Conservation (phyloP, 2,888 invertebrate species). For the Epinotia bilunana region DNA sequence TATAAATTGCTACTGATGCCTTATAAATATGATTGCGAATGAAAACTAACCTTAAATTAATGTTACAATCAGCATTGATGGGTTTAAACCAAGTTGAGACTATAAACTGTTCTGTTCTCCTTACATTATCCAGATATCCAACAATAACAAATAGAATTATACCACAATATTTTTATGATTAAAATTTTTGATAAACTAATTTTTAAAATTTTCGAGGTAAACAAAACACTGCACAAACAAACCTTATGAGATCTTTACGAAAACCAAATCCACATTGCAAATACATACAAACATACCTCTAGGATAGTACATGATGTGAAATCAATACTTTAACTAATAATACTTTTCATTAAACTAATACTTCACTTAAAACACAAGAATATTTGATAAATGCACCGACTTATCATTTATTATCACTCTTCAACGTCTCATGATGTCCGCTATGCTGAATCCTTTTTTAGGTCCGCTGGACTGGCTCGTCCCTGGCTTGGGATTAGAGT, state of each 20-base stretch:
- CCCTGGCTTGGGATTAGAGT: constrained; percentile 77
- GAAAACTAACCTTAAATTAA: constrained; percentile 52
- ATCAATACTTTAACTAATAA: constrained; percentile 74
- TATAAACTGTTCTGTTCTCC: constrained; percentile 57
- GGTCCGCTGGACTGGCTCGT: constrained; percentile 86
- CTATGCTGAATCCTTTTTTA: constrained; percentile 95
- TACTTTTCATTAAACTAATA: constrained; percentile 69
- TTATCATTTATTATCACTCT: constrained; percentile 43
- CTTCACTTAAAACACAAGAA: constrained; percentile 54
- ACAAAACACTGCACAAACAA: constrained; percentile 85
- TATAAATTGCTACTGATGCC: constrained; percentile 53
- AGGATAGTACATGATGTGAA: constrained; percentile 65
- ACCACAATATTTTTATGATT: constrained; percentile 38
- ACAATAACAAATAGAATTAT: constrained; percentile 57
- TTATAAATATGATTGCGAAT: constrained; percentile 48
- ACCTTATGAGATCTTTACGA: constrained; percentile 84
- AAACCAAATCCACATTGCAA: constrained; percentile 81
- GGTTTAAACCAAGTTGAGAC: constrained; percentile 58
- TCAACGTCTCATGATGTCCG: constrained; percentile 95
- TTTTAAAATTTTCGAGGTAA: constrained; percentile 83
- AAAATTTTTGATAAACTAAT: constrained; percentile 56
- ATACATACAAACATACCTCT: constrained; percentile 77
- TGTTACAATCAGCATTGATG: constrained; percentile 60
- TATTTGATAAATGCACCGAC: constrained; percentile 48
- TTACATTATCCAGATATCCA: constrained; percentile 56